A percentile compares a stretch with the other conserved stretches of the same genome.
Conservation (phyloP, 1,140 invertebrate species). For the Gerris buenoi region DNA sequence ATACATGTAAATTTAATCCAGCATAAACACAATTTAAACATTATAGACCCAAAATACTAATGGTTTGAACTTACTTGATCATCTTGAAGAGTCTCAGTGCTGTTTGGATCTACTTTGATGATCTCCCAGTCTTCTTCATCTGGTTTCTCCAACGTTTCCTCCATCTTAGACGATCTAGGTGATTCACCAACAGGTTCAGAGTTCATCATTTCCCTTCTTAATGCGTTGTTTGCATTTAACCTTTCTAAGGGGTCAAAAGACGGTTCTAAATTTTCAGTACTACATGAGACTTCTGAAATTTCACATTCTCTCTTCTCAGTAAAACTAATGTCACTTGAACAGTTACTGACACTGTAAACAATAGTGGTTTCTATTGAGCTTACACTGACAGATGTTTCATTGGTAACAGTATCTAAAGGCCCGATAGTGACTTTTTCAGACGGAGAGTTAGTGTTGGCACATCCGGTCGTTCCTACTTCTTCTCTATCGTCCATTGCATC, state of each 20-base stretch:
- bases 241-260: not conserved
- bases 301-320: conserved; percentile 18
- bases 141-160: conserved; percentile 9
- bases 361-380: conserved; percentile 2
- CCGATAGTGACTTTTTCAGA: not conserved
- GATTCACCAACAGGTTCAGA: not conserved
- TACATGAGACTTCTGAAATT: conserved; percentile 4
- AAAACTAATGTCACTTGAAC: conserved; percentile 17
- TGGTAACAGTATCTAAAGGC: not conserved
- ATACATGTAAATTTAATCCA: no score
- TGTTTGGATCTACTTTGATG: conserved; percentile 16
- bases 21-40: no score
- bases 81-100: conserved; percentile 7
- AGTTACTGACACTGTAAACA: not conserved
- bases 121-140: conserved; percentile 15
- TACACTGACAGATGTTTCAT: conserved; percentile 4
- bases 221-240: not conserved
- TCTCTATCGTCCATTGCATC: no score
- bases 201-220: not conserved
- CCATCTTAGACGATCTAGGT: not conserved
- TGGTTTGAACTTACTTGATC: not conserved
- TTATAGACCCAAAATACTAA: no score
- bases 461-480: not conserved
- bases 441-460: no score
- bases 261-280: conserved; percentile 11